phyloP scores from a whole-genome alignment of 2,888 invertebrate genomes.

The Nipponacmea schrenckii region DNA sequence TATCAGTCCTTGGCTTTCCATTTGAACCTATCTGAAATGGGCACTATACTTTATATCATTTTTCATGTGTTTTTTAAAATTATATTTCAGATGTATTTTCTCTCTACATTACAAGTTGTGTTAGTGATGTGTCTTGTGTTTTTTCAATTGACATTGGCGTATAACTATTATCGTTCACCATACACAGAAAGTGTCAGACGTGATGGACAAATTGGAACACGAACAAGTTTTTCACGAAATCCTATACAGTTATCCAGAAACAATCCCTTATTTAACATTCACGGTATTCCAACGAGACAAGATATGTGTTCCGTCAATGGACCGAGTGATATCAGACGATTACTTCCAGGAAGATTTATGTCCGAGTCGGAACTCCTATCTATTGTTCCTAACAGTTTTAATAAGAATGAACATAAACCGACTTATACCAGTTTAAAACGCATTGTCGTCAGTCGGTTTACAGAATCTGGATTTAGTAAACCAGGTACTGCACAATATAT shows the following conservation, averaged over 20 bases:
- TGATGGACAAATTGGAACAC: neutral
- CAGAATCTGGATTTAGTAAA: constrained; percentile 10
- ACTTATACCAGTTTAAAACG: constrained; percentile 1
- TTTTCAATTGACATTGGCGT: too few relatives aligned
- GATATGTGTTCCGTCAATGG: constrained; percentile 11
- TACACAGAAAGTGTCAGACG: too few relatives aligned
- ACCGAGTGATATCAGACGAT: constrained; percentile 22
- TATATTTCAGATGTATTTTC: too few relatives aligned
- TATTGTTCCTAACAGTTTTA: constrained; percentile 13
- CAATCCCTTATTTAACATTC: neutral
- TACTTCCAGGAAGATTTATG: constrained; percentile 26
- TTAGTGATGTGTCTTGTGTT: too few relatives aligned
- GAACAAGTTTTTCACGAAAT: neutral
- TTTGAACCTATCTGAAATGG: too few relatives aligned
- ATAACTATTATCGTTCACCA: too few relatives aligned
- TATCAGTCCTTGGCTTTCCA: too few relatives aligned
- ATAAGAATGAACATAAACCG: neutral
- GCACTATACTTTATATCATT: too few relatives aligned
- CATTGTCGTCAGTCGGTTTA: constrained; percentile 15
- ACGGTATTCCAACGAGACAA: neutral
- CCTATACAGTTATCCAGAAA: neutral
- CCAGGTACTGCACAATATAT: constrained; percentile 3
- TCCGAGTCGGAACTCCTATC: constrained; percentile 23
- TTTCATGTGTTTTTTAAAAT: too few relatives aligned
- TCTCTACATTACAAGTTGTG: too few relatives aligned